Evolutionary conservation across 2,797 vertebrate species (phyloP), one percentile per base, ranked within the genome.

Genomic region (Danio choprae): DNA sequence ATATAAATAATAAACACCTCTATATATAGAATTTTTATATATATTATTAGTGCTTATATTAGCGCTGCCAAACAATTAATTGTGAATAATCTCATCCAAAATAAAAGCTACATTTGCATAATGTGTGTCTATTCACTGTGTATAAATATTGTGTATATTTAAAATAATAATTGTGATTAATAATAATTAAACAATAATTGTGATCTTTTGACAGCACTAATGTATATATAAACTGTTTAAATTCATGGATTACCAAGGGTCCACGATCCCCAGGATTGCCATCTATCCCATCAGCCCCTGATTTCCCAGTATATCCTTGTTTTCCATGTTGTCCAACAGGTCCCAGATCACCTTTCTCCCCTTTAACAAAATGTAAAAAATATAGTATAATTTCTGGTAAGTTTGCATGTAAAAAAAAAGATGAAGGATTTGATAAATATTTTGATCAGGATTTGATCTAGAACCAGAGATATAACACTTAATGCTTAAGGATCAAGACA

Each of bases 181-280:
- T n/a, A n/a, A n/a, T n/a, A n/a, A n/a, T n/a, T n/a, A n/a, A n/a
- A n/a, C n/a, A n/a, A n/a, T n/a, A n/a, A n/a, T n/a, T n/a, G 29
- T 29, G 29, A 29, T 29, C 29, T 29, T 29, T 29, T 29, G 29
- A 55, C 53, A 60, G 36, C 15, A 60, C 13, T 38, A 15, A 12
- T 60, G 4, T 7, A 40, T 58, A 60, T 29, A 29, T 29, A 29
- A 29, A 29, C 29, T 29, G 29, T 29, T 29, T 29, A 29, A 29
- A 29, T 3, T 3, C 1, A 29, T 29, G 29, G 29, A 84, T 82
- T 18, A 94, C 93, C 86, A 82, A 13, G 16, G 67, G 73, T 55
- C 93, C 93, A 0, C 55, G 51, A 38, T 80, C 74, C 86, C 93
- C 93, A 65, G 84, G 69, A 38, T 0, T 0, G 6, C 93, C 93